Conservation (phyloP, 53 echinoderm and acorn worm genomes). For the Paracentrotus lividus region DNA sequence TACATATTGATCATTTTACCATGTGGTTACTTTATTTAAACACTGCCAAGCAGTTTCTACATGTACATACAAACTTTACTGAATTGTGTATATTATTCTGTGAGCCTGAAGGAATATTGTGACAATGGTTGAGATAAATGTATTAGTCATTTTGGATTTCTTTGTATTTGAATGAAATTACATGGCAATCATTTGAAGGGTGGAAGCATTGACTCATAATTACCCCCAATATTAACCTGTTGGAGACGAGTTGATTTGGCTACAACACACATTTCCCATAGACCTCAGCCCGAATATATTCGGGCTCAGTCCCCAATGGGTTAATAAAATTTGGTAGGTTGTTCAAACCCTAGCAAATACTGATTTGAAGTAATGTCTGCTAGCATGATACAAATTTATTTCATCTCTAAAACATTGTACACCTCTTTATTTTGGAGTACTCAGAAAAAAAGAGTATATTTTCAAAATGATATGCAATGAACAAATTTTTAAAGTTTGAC, state of each 20-base stretch:
- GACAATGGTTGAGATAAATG: background rate
- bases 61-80: too few relatives aligned
- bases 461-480: too few relatives aligned
- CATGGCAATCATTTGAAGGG: background rate
- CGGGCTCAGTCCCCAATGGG: too few relatives aligned
- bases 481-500: too few relatives aligned
- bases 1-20: too few relatives aligned
- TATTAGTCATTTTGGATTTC: background rate
- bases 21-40: background rate
- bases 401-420: too few relatives aligned
- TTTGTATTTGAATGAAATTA: background rate
- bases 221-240: background rate
- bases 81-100: background rate
- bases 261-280: too few relatives aligned
- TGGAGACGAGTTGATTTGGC: too few relatives aligned
- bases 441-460: too few relatives aligned
- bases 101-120: background rate
- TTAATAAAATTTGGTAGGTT: background rate
- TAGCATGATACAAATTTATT: background rate
- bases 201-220: background rate
- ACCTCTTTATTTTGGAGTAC: too few relatives aligned
- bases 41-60: too few relatives aligned
- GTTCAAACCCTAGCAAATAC: background rate
- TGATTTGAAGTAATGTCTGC: background rate
- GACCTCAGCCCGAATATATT: too few relatives aligned